These are phyloP conservation scores for Stictonetta naevosa DNA, from an alignment of 2,113 vertebrate genomes.

Conservation along the genomic window DNA sequence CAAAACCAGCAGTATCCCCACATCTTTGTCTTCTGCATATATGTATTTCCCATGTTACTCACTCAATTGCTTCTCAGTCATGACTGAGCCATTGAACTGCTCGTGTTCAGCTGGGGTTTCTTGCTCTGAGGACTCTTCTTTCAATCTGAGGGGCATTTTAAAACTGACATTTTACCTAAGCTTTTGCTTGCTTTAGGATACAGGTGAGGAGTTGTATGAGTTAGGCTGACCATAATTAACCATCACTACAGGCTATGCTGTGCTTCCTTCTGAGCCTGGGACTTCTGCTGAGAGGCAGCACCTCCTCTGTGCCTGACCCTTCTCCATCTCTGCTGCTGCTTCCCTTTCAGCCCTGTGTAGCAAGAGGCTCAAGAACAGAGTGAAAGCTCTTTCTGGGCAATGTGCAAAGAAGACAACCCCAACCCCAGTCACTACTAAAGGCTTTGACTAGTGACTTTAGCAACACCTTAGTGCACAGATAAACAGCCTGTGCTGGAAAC, in stretches of 20 bases:
- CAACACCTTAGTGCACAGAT: fast-evolving
- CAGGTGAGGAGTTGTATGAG: neutral
- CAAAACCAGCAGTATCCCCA: neutral
- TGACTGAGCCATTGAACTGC: neutral
- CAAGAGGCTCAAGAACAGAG: neutral
- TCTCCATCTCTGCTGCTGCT: neutral
- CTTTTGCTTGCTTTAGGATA: neutral
- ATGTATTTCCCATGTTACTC: neutral
- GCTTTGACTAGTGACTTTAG: no score
- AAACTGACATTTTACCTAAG: neutral
- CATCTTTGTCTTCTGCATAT: neutral
- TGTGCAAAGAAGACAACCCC: no score
- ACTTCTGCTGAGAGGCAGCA: neutral
- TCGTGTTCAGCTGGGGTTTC: neutral
- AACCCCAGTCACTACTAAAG: neutral
- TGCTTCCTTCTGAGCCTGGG: neutral
- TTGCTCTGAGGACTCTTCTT: neutral
- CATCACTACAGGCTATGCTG: fast-evolving
- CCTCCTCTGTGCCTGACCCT: neutral
- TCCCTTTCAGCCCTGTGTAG: fast-evolving
- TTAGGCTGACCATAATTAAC: neutral
- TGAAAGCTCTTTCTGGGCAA: neutral
- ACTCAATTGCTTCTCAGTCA: neutral
- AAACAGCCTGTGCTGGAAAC: neutral
- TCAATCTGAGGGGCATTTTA: neutral